phyloP scores from a whole-genome alignment of 92 coral and sea anemone species.

The Palythoa grandis region DNA sequence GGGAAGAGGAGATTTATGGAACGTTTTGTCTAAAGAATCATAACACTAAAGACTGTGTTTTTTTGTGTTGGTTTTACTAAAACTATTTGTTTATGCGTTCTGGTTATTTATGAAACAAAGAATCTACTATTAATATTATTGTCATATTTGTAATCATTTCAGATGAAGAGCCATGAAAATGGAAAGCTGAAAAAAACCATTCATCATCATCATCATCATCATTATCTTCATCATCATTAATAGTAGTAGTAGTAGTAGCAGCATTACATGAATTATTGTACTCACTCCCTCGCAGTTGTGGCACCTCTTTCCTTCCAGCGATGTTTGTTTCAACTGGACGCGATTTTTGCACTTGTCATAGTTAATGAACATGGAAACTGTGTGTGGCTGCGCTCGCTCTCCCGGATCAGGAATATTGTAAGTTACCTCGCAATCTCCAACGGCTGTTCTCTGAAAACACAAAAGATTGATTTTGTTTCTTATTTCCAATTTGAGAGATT shows the following conservation, averaged over 20 bases:
- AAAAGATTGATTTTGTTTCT: too few relatives aligned
- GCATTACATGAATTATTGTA: not conserved
- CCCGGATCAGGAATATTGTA: conserved; percentile 57
- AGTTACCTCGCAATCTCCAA: conserved; percentile 76
- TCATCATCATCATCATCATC: too few relatives aligned
- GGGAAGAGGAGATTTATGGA: too few relatives aligned
- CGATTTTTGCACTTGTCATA: conserved; percentile 62
- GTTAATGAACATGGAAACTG: conserved; percentile 72
- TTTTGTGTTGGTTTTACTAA: not conserved
- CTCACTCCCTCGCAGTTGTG: conserved; percentile 70
- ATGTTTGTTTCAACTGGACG: conserved; percentile 59
- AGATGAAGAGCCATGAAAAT: too few relatives aligned
- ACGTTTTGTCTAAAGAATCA: too few relatives aligned
- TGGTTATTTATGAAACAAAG: not conserved
- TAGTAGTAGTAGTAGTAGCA: too few relatives aligned
- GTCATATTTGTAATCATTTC: too few relatives aligned
- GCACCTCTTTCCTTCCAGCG: conserved; percentile 57
- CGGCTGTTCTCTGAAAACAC: conserved; percentile 62
- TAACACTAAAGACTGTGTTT: too few relatives aligned
- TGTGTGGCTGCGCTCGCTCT: not conserved
- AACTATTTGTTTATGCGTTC: not conserved
- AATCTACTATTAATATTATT: not conserved
- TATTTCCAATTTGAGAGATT: not conserved
- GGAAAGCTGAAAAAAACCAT: too few relatives aligned
- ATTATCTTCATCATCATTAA: too few relatives aligned